Evolutionary conservation across 2,888 invertebrate genomes (phyloP).

Genomic region (Cataglyphis livida): DNA sequence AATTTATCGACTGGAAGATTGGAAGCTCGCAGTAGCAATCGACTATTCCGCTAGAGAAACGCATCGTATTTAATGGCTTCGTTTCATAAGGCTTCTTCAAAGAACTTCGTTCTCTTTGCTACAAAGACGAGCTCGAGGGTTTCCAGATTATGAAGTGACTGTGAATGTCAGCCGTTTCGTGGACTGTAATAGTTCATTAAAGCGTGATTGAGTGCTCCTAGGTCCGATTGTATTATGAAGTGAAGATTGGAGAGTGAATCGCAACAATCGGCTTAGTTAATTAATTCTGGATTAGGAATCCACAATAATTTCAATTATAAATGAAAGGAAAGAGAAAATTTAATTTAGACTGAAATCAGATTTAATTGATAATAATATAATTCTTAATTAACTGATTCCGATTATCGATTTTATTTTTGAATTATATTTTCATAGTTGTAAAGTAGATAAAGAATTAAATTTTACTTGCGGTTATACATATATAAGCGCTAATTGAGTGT

Average conservation of each 20-base stretch:
- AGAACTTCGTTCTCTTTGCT: conserved; percentile 30
- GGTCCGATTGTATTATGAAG: conserved; percentile 8
- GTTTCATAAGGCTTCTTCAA: conserved; percentile 37
- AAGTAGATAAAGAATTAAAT: background rate
- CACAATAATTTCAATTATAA: conserved; percentile 27
- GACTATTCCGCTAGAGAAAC: conserved; percentile 26
- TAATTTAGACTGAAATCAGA: conserved; percentile 22
- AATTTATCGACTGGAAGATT: conserved; percentile 63
- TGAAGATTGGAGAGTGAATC: conserved; percentile 20
- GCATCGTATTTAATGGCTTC: conserved; percentile 25
- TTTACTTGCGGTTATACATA: background rate
- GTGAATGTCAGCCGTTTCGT: conserved; percentile 29
- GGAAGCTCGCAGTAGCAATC: conserved; percentile 27
- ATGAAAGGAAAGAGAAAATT: background rate
- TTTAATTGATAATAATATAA: conserved; percentile 7
- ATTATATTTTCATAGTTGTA: background rate
- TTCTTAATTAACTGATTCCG: conserved; percentile 20
- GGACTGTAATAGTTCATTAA: conserved; percentile 24
- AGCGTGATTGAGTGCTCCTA: conserved; percentile 19
- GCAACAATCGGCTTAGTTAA: conserved; percentile 41
- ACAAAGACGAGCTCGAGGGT: background rate
- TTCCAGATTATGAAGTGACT: conserved; percentile 26
- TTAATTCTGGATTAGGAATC: conserved; percentile 37
- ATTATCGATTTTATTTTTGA: background rate
- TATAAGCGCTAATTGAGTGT: background rate